A percentile compares a stretch with the other conserved stretches of the same genome.
Conservation (phyloP, 2,113 vertebrate genomes). For the Noctilio leporinus region DNA sequence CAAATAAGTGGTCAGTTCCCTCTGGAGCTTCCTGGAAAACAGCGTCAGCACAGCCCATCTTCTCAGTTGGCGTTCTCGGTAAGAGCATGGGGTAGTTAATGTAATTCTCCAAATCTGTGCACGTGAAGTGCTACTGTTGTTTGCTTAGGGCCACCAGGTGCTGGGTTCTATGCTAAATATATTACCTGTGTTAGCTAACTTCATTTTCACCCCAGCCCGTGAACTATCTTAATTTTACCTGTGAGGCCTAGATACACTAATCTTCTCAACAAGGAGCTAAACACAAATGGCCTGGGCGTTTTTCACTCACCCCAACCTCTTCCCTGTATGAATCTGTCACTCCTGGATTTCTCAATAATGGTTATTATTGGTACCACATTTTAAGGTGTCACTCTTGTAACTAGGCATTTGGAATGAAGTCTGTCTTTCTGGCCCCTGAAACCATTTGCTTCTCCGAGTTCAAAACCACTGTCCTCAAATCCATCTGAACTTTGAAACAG, state of each 20-base stretch:
- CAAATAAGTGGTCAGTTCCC: slow-evolving; percentile 82
- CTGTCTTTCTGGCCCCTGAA: not conserved
- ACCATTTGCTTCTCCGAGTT: not conserved
- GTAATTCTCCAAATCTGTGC: not conserved
- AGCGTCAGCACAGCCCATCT: slow-evolving; percentile 76
- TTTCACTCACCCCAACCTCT: not conserved
- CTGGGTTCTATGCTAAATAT: not conserved
- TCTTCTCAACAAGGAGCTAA: not conserved
- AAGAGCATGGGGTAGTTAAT: not conserved
- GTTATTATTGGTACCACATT: not conserved
- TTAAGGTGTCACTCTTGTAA: not conserved
- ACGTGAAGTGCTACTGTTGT: not conserved
- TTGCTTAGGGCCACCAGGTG: not conserved
- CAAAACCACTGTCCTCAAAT: not conserved
- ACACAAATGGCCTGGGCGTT: not conserved
- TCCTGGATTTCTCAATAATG: not conserved
- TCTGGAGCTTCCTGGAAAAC: slow-evolving; percentile 85
- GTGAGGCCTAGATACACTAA: not conserved
- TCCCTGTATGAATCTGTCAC: not conserved
- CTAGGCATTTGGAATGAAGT: not conserved
- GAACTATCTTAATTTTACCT: not conserved
- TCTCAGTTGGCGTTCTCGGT: slow-evolving; percentile 88
- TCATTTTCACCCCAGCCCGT: not conserved
- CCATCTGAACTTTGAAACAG: not conserved
- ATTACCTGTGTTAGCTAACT: not conserved